These are phyloP conservation scores for Heliconius nattereri DNA, from an alignment of 1,140 invertebrate species.

Conservation along the genomic window DNA sequence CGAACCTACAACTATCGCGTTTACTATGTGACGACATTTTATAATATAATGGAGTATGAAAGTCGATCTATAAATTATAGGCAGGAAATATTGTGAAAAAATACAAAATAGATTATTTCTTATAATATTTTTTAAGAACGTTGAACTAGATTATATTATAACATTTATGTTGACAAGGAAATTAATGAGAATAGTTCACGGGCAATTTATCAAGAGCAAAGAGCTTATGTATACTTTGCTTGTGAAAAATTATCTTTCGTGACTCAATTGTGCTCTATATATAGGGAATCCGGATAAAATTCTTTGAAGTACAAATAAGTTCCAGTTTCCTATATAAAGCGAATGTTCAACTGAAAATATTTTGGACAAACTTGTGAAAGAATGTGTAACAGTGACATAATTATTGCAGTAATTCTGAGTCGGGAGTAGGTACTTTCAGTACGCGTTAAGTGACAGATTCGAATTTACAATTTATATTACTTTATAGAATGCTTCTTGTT, in stretches of 20 bases:
- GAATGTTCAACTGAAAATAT: not conserved
- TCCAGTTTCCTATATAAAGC: not conserved
- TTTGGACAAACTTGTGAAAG: not conserved
- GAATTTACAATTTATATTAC: too few relatives aligned
- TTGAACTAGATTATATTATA: conserved; percentile 27
- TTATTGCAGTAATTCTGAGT: too few relatives aligned
- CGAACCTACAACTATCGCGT: too few relatives aligned
- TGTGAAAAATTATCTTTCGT: not conserved
- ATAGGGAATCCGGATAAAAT: conserved; percentile 3
- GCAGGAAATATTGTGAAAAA: not conserved
- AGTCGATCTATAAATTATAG: not conserved
- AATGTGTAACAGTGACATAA: not conserved
- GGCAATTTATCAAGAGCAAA: not conserved
- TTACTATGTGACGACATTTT: too few relatives aligned
- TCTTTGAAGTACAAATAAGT: not conserved
- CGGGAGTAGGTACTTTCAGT: too few relatives aligned
- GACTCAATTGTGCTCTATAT: not conserved
- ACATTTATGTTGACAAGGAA: conserved; percentile 2
- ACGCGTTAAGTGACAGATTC: too few relatives aligned
- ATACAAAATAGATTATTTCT: not conserved
- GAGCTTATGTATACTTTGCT: not conserved
- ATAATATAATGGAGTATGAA: not conserved
- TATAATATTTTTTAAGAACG: conserved; percentile 13
- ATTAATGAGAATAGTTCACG: conserved; percentile 11
- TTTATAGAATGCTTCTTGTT: too few relatives aligned